Evolutionary conservation across 2,797 vertebrate species (phyloP), one percentile per base, ranked within the genome.

Genomic region (Helarctos malayanus): DNA sequence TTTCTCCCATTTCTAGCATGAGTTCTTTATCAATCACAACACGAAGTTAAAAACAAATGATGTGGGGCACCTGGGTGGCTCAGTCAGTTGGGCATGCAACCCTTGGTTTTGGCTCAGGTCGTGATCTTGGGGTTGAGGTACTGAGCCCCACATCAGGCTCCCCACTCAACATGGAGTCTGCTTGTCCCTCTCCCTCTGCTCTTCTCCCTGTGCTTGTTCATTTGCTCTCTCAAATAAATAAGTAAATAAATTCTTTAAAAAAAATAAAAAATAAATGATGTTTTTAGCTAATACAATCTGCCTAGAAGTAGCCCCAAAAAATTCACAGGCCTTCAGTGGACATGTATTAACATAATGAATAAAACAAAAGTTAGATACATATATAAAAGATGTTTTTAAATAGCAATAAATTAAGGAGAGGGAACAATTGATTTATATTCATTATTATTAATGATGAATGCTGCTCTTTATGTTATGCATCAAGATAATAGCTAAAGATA

Each of bases 381-480:
- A 49, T 52, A 57, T 54, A 63, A 85, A 75, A 45, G n/a, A 73
- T 52, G 49, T 92, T 91, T 96, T 87, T 80, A 92, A 84, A 52
- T 9, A 79, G 45, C 69, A 81, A 89, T 12, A 75, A 94, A 52
- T 27, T 86, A 71, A 92, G 25, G n/a, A 79, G 41, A 49, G 4
- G 25, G 47, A 92, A 65, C 0, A 7, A 61, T 21, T 8, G 52
- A 56, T 54, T 93, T 89, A 85, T 49, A 92, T 81, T 32, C 35
- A 90, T 19, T 63, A 73, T 61, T 89, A 71, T 75, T 85, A 82
- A 75, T 9, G 63, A 81, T 57, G 19, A 78, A 57, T 68, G 29
- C 54, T 89, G 19, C 25, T 15, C 38, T 76, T 78, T 18, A 35
- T 35, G 3, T 35, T 29, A 61, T n/a, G 41, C 52, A 68, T 88